Conservation (phyloP, 2,797 vertebrate species). For the Meda fulgida region DNA sequence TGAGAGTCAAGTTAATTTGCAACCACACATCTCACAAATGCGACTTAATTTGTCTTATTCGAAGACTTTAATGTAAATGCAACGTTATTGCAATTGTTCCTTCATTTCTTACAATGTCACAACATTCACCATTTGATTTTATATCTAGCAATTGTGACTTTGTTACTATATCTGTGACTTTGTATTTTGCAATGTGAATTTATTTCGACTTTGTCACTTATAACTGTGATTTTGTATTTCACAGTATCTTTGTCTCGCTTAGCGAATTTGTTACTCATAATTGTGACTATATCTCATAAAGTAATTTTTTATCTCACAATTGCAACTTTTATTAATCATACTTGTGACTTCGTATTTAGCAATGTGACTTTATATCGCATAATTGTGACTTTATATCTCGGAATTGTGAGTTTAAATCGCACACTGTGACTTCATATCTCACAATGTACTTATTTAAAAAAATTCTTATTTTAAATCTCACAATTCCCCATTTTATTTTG, state of each 20-base stretch:
- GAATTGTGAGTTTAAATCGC: too few species aligned
- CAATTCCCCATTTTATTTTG: background rate
- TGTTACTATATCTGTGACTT: too few species aligned
- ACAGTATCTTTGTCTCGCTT: background rate
- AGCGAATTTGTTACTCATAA: background rate
- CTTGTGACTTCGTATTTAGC: background rate
- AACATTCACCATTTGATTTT: too few species aligned
- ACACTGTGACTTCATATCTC: background rate
- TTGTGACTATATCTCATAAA: background rate
- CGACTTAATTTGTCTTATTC: background rate
- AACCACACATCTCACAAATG: background rate
- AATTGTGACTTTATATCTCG: too few species aligned
- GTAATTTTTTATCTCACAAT: background rate
- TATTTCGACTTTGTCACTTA: background rate
- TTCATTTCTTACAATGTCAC: background rate
- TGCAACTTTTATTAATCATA: background rate
- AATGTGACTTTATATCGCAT: too few species aligned
- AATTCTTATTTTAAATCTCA: background rate
- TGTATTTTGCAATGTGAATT: background rate
- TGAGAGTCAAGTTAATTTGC: background rate
- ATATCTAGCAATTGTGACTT: too few species aligned
- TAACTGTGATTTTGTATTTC: background rate
- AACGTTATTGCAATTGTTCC: background rate
- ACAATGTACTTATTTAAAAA: background rate
- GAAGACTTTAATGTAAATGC: background rate